Percentiles rank a stretch among this genome's conserved stretches.
phyloP scores from a whole-genome alignment of 2,888 invertebrate genomes.

The Rotaria magnacalcarata region DNA sequence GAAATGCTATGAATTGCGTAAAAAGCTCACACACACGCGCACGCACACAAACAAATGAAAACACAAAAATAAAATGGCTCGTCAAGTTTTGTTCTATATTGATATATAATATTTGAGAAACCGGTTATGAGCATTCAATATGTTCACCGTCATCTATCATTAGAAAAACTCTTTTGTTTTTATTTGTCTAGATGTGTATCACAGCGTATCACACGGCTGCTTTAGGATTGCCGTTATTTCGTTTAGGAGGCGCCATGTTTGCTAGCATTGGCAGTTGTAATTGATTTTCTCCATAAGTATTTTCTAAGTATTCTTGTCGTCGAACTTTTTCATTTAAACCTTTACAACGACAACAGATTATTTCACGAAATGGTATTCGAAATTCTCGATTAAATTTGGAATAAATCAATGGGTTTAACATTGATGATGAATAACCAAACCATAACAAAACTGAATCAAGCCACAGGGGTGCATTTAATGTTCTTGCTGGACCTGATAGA shows the following conservation, averaged over 20 bases:
- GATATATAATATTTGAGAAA: neutral
- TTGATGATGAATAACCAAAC: constrained; percentile 82
- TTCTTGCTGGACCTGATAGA: neutral
- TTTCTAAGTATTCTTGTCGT: constrained; percentile 49
- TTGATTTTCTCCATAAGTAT: neutral
- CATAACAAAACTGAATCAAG: constrained; percentile 54
- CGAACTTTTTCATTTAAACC: constrained; percentile 57
- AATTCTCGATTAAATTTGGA: constrained; percentile 90
- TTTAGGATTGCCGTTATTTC: neutral
- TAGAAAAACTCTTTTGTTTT: neutral
- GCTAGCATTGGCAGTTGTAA: neutral
- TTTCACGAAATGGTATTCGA: constrained; percentile 88
- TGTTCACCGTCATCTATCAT: neutral
- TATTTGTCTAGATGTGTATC: constrained; percentile 3
- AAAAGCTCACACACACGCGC: neutral
- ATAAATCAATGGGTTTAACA: constrained; percentile 90
- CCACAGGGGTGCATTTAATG: constrained; percentile 49
- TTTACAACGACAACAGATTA: constrained; percentile 68
- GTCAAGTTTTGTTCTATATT: neutral
- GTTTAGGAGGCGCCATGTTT: neutral
- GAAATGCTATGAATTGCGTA: neutral
- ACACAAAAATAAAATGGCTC: neutral
- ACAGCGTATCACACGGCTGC: constrained; percentile 22
- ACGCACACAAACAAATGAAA: neutral
- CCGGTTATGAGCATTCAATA: neutral